Percentiles rank a stretch among this genome's conserved stretches.
phyloP scores from a whole-genome alignment of 2,113 vertebrate species.

The Eleginops maclovinus region DNA sequence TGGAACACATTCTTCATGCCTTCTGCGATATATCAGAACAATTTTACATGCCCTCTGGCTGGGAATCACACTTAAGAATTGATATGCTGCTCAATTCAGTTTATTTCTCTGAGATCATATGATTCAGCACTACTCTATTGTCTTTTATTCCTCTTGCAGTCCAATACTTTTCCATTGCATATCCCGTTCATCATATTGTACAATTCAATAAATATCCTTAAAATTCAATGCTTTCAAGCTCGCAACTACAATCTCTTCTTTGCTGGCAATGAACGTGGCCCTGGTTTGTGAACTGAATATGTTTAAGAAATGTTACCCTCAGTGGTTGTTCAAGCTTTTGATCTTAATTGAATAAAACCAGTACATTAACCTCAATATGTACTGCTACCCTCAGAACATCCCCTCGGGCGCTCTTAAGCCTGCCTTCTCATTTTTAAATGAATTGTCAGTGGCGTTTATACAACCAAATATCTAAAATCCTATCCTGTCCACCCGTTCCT shows the following conservation, averaged over 20 bases:
- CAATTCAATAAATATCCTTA: slow-evolving; percentile 7
- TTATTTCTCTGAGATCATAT: slow-evolving; percentile 22
- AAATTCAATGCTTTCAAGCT: too few species aligned
- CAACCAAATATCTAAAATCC: slow-evolving; percentile 37
- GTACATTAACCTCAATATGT: slow-evolving; percentile 55
- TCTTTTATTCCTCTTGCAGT: slow-evolving; percentile 18
- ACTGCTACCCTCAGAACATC: slow-evolving; percentile 27
- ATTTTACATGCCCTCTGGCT: slow-evolving; percentile 56
- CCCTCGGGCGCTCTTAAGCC: slow-evolving; percentile 35
- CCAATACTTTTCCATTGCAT: not conserved
- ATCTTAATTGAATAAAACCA: slow-evolving; percentile 57
- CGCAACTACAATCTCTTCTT: slow-evolving; percentile 5
- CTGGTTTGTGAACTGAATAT: slow-evolving; percentile 9
- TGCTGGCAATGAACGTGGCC: not conserved
- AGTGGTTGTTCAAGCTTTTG: slow-evolving; percentile 33
- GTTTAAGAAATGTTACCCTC: slow-evolving; percentile 32
- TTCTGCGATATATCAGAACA: slow-evolving; percentile 51
- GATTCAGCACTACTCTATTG: not conserved
- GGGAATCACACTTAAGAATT: slow-evolving; percentile 59
- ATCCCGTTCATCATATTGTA: slow-evolving; percentile 3
- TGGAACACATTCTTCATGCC: slow-evolving; percentile 65
- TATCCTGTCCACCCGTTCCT: slow-evolving; percentile 43
- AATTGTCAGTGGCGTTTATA: slow-evolving; percentile 13
- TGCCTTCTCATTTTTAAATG: not conserved
- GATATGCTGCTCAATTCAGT: slow-evolving; percentile 30